A percentile compares a stretch with the other conserved stretches of the same genome.
Evolutionary conservation across 2,113 vertebrate species (phyloP).

Genomic region (Elephas maximus): DNA sequence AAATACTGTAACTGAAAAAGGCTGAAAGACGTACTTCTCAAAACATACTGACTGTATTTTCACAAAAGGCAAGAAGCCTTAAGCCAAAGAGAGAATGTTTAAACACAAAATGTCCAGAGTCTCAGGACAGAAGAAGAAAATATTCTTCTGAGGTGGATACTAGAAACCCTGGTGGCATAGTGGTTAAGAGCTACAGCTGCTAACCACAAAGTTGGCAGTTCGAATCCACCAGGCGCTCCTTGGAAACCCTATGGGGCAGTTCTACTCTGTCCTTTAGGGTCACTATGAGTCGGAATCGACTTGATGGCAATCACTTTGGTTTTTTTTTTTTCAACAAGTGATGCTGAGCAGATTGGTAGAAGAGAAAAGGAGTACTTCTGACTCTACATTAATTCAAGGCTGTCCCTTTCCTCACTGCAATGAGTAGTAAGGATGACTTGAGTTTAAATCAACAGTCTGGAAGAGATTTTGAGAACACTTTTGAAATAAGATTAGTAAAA

Average conservation of each 20-base stretch:
- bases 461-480: not conserved
- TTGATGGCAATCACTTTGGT: too few species aligned
- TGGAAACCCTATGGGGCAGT: too few species aligned
- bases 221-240: too few species aligned
- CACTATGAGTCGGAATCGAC: too few species aligned
- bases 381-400: slow-evolving; percentile 4
- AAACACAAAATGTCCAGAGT: not conserved
- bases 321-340: not conserved
- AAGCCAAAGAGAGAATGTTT: slow-evolving; percentile 36
- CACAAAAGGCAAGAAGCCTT: not conserved
- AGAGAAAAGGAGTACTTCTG: not conserved
- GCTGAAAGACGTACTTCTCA: slow-evolving; percentile 10
- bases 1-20: slow-evolving; percentile 30
- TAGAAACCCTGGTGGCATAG: too few species aligned
- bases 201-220: too few species aligned
- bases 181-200: too few species aligned
- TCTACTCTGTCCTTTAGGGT: too few species aligned
- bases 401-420: slow-evolving; percentile 25
- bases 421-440: not conserved
- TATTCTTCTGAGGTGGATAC: not conserved
- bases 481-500: slow-evolving; percentile 65
- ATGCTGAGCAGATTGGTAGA: not conserved
- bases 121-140: not conserved
- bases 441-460: slow-evolving; percentile 34
- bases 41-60: not conserved